A percentile compares a stretch with the other conserved stretches of the same genome.
phyloP scores from a whole-genome alignment of 2,113 vertebrate species.

The Geococcyx californianus region DNA sequence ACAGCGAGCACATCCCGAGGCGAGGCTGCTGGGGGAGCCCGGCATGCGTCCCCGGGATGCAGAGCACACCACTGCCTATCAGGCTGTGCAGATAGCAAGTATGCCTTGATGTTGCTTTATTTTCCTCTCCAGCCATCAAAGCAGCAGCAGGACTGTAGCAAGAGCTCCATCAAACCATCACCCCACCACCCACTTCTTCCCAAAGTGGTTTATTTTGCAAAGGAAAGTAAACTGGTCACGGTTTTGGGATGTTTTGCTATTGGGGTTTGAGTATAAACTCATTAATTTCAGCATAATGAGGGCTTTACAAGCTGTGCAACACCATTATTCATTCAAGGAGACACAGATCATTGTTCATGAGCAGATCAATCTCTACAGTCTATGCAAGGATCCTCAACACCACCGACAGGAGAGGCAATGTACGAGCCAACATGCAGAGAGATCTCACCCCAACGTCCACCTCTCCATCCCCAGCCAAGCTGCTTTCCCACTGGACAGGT shows the following conservation, averaged over 20 bases:
- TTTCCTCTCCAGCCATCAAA: not conserved
- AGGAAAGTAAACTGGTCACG: no score
- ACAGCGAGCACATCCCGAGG: accelerated
- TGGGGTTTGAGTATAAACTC: not conserved
- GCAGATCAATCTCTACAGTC: not conserved
- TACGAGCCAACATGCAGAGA: accelerated
- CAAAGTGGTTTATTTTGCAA: not conserved
- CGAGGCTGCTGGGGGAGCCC: not conserved
- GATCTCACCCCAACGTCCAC: not conserved
- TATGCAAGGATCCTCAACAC: not conserved
- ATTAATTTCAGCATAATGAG: not conserved
- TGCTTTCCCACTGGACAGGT: not conserved
- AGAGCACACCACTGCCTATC: not conserved
- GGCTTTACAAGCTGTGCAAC: not conserved
- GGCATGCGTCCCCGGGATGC: accelerated
- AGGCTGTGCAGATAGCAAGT: not conserved
- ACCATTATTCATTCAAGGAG: not conserved
- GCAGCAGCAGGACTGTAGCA: not conserved
- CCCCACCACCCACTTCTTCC: not conserved
- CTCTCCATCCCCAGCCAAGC: not conserved
- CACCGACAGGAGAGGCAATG: not conserved
- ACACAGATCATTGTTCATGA: not conserved
- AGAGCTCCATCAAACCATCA: not conserved
- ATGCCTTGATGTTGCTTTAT: not conserved
- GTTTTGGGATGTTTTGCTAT: not conserved